Conservation (phyloP, 1,140 invertebrate genomes). For the Camponotus floridanus region DNA sequence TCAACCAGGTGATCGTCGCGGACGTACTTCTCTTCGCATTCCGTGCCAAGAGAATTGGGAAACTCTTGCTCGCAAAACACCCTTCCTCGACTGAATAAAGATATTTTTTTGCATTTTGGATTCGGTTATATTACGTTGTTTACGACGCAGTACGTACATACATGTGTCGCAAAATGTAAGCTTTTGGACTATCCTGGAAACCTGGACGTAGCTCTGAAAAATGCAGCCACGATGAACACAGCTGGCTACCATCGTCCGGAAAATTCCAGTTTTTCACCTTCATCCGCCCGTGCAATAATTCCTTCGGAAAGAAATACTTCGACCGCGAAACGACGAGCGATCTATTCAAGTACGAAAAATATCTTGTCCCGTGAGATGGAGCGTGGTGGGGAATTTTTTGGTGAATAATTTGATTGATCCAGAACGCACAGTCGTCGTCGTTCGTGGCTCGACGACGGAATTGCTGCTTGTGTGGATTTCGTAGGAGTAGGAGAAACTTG, state of each 20-base stretch:
- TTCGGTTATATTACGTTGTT: conserved; percentile 40
- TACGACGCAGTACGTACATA: conserved; percentile 3
- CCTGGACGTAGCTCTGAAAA: conserved; percentile 19
- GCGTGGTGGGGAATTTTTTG: conserved; percentile 53
- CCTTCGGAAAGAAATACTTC: conserved; percentile 41
- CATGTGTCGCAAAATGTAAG: conserved; percentile 6
- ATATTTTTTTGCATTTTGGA: conserved; percentile 13
- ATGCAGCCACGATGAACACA: conserved; percentile 29
- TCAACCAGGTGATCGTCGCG: conserved; percentile 50
- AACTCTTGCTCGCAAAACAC: neutral
- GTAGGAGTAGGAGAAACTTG: conserved; percentile 50
- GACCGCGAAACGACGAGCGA: conserved; percentile 19
- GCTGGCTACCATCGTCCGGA: conserved; percentile 15
- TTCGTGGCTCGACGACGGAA: conserved; percentile 62
- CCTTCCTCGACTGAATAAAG: conserved; percentile 4
- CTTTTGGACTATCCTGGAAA: conserved; percentile 7
- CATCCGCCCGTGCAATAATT: conserved; percentile 45
- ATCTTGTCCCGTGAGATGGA: conserved; percentile 42
- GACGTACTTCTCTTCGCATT: neutral
- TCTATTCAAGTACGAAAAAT: conserved; percentile 22
- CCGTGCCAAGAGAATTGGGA: neutral
- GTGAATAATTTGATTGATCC: conserved; percentile 67
- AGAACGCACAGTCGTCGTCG: conserved; percentile 46
- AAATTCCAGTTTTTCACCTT: conserved; percentile 51
- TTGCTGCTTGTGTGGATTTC: conserved; percentile 51